A percentile compares a stretch with the other conserved stretches of the same genome.
These are phyloP conservation scores for Chironomus striatipennis DNA, from an alignment of 1,140 invertebrate species.

Conservation along the genomic window DNA sequence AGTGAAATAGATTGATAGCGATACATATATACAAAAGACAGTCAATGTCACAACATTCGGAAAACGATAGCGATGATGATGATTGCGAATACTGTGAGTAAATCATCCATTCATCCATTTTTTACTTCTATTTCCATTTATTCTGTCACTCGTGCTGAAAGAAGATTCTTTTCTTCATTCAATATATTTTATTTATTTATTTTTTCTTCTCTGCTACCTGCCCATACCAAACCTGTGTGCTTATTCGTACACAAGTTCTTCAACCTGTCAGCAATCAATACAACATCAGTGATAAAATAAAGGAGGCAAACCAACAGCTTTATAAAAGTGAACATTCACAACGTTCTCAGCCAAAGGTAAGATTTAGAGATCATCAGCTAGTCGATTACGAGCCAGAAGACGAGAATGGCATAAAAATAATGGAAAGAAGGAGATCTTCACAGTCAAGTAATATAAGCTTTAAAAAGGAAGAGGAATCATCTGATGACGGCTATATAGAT, in stretches of 20 bases:
- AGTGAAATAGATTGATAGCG: conserved; percentile 7
- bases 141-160: conserved; percentile 6
- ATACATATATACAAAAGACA: background rate
- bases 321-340: conserved; percentile 29
- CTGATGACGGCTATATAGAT: conserved; percentile 41
- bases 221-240: background rate
- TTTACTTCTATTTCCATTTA: background rate
- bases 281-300: conserved; percentile 40
- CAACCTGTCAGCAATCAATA: conserved; percentile 38
- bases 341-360: conserved; percentile 32
- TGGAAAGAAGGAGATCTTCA: conserved; percentile 33
- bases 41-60: conserved; percentile 15
- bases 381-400: conserved; percentile 44
- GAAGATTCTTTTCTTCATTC: background rate
- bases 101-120: background rate
- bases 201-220: background rate
- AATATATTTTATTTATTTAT: background rate
- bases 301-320: conserved; percentile 38
- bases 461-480: conserved; percentile 35
- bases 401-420: conserved; percentile 62
- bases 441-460: conserved; percentile 18
- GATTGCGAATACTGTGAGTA: conserved; percentile 19
- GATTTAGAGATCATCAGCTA: conserved; percentile 33
- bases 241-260: conserved; percentile 31
- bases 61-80: conserved; percentile 19